Conservation (phyloP, 2,888 invertebrate species). For the Mamestra brassicae region DNA sequence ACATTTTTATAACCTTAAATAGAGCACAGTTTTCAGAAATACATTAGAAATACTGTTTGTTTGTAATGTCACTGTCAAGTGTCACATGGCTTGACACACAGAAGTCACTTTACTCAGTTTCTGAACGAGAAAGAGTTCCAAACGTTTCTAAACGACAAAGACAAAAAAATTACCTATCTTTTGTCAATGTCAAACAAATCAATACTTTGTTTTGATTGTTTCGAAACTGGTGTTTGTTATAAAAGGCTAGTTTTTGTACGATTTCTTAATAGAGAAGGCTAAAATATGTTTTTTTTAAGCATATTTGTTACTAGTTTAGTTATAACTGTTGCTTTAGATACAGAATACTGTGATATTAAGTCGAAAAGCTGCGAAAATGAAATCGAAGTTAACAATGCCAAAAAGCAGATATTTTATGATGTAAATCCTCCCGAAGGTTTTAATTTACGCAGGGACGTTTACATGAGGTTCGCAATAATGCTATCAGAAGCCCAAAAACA, state of each 20-base stretch:
- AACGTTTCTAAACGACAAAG: slow-evolving; percentile 1
- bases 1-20: slow-evolving; percentile 79
- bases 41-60: slow-evolving; percentile 7
- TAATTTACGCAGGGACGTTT: slow-evolving; percentile 98
- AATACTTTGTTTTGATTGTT: not conserved
- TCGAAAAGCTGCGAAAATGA: slow-evolving; percentile 60
- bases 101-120: too few relatives aligned
- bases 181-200: not conserved
- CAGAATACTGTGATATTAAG: slow-evolving; percentile 67
- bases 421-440: slow-evolving; percentile 99
- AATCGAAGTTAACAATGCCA: slow-evolving; percentile 12
- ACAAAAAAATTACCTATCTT: not conserved
- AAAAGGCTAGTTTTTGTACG: not conserved
- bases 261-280: not conserved
- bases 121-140: too few relatives aligned
- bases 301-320: slow-evolving; percentile 57
- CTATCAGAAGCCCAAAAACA: slow-evolving; percentile 92
- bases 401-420: slow-evolving; percentile 96
- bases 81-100: not conserved
- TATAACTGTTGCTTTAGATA: slow-evolving; percentile 53
- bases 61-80: slow-evolving; percentile 11
- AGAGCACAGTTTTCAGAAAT: slow-evolving; percentile 8
- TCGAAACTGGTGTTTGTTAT: not conserved
- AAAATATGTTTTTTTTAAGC: slow-evolving; percentile 53
- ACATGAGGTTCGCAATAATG: slow-evolving; percentile 97